Percentiles rank a stretch among this genome's conserved stretches.
phyloP scores from a whole-genome alignment of 2,797 vertebrate species.

The Helicolenus hilgendorfi region DNA sequence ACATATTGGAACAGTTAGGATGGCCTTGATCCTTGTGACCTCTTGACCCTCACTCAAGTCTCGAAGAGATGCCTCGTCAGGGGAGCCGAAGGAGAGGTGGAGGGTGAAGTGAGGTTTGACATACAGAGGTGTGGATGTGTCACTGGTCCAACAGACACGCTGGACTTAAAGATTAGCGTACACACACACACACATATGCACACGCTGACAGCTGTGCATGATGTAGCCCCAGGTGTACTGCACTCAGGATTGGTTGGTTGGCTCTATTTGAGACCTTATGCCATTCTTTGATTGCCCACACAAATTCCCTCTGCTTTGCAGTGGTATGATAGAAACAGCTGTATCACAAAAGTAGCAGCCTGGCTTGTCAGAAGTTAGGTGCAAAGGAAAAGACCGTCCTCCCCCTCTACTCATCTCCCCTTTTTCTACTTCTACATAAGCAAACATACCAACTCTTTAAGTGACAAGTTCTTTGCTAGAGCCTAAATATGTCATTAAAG shows the following conservation, averaged over 20 bases:
- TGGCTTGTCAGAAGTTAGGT: slow-evolving; percentile 20
- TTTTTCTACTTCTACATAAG: neutral
- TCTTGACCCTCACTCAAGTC: slow-evolving; percentile 47
- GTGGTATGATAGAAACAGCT: slow-evolving; percentile 23
- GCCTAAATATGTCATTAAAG: slow-evolving; percentile 44
- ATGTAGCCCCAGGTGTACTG: slow-evolving; percentile 8
- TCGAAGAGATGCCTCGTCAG: neutral
- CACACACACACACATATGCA: neutral
- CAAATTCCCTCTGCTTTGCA: slow-evolving; percentile 34
- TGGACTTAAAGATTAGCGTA: neutral
- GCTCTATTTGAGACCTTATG: slow-evolving; percentile 20
- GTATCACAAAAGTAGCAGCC: slow-evolving; percentile 25
- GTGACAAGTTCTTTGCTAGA: slow-evolving; percentile 14
- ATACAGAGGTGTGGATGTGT: slow-evolving; percentile 24
- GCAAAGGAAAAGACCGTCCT: neutral
- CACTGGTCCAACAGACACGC: neutral
- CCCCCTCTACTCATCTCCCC: neutral
- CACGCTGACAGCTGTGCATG: slow-evolving; percentile 20
- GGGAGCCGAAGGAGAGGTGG: neutral
- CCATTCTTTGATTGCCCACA: slow-evolving; percentile 37
- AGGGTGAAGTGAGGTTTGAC: neutral
- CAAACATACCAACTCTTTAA: slow-evolving; percentile 25
- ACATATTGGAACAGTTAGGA: slow-evolving; percentile 79
- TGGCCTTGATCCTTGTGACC: slow-evolving; percentile 59
- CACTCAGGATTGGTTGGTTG: neutral